These are phyloP conservation scores for Dicaeum eximium DNA, from an alignment of 2,113 vertebrate species.

Conservation along the genomic window DNA sequence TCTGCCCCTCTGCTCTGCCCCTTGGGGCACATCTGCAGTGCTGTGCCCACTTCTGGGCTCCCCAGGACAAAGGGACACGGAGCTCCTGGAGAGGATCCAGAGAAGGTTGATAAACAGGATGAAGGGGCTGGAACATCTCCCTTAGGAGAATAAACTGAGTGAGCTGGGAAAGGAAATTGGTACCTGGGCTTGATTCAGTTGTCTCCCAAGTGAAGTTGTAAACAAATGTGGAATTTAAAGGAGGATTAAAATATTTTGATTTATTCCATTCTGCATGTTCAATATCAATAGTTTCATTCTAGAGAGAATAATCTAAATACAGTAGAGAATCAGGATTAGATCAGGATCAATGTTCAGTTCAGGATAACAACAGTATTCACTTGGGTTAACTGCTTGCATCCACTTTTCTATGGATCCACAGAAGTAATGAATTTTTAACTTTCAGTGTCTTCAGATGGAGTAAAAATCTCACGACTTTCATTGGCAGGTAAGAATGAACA, in stretches of 20 bases:
- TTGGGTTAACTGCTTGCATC: not conserved
- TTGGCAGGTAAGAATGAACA: not conserved
- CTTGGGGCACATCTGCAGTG: not conserved
- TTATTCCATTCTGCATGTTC: not conserved
- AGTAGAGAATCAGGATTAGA: not conserved
- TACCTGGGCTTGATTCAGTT: not conserved
- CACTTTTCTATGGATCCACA: not conserved
- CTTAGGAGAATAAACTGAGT: not conserved
- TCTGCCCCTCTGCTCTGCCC: not conserved
- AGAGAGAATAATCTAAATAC: not conserved
- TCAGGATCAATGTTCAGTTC: not conserved
- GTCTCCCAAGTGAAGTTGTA: not conserved
- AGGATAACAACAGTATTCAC: not conserved
- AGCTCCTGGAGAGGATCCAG: not conserved
- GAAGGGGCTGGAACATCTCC: not conserved
- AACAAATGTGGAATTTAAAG: conserved; percentile 17
- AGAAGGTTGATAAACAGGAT: not conserved
- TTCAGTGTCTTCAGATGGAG: not conserved
- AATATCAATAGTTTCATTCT: not conserved
- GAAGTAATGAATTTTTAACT: not conserved
- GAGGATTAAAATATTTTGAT: not conserved
- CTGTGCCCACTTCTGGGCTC: not conserved
- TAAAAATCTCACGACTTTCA: not conserved
- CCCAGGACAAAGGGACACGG: not conserved
- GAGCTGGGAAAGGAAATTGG: not conserved